phyloP scores from a whole-genome alignment of 2,888 invertebrate species.

The Petrolisthes cinctipes region DNA sequence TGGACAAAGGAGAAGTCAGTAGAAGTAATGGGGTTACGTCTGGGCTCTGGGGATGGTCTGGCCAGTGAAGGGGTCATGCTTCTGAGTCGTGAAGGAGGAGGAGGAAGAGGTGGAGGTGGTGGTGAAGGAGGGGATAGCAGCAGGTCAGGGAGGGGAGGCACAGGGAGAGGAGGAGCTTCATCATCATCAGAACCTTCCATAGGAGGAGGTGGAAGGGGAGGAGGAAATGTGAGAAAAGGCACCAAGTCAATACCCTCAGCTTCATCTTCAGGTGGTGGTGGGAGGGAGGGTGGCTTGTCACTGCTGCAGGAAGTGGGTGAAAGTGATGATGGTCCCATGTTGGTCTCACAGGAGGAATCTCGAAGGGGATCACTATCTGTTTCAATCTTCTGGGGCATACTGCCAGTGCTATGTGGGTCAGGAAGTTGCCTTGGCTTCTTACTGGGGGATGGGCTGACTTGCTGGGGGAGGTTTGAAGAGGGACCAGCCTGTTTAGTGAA shows the following conservation, averaged over 20 bases:
- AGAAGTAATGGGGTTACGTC: background rate
- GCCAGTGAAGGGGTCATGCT: background rate
- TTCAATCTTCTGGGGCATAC: too few species aligned
- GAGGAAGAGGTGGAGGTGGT: conserved; percentile 5
- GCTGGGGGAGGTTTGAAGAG: background rate
- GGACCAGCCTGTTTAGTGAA: background rate
- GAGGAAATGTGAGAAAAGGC: conserved; percentile 29
- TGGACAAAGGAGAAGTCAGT: conserved; percentile 18
- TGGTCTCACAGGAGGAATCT: background rate
- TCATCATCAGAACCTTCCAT: conserved; percentile 2
- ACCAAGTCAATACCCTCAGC: conserved; percentile 27
- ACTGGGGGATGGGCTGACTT: background rate
- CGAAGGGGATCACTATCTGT: too few species aligned
- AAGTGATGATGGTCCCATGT: background rate
- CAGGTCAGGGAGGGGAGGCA: conserved; percentile 25
- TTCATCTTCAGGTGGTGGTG: conserved; percentile 43
- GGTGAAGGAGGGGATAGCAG: background rate
- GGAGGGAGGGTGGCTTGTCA: conserved; percentile 41
- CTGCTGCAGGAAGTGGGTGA: conserved; percentile 3
- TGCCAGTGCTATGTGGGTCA: background rate
- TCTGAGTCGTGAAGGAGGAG: background rate
- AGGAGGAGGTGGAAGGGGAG: conserved; percentile 50
- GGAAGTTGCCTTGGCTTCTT: background rate
- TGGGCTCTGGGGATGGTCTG: background rate
- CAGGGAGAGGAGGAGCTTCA: conserved; percentile 29